Evolutionary conservation across 2,888 invertebrate species (phyloP), one percentile per base, ranked within the genome.

Genomic region (Papilio gigon): DNA sequence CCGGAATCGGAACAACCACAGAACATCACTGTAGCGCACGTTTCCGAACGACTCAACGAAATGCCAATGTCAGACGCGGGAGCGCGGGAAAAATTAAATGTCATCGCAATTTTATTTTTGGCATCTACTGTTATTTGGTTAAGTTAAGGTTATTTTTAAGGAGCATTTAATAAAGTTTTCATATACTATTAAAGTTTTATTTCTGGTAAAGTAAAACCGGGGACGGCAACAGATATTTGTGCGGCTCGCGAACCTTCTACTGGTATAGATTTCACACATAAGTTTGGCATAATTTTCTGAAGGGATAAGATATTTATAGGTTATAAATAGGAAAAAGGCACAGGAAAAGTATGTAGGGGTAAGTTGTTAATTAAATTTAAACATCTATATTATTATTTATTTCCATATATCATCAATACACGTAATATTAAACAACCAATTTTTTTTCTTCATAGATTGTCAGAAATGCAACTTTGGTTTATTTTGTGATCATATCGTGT

Each of bases 361-460:
- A 40, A 40, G 40, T 47, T 69, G 68, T 63, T 50, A 63, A 63
- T 63, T 14, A 63, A 47, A 63, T 4, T 37, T 14, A 17, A 56
- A 11, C 11, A 71, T 80, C 77, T 80, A 77, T 87, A 85, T 80
- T 82, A 85, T 88, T 84, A 88, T 88, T 89, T 88, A 89, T 88
- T 88, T 56, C 80, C 76, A 83, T 82, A 84, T 84, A 75, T 83
- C 76, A 75, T 83, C 76, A 84, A 84, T 85, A 86, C 85, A 85
- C 74, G 56, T 75, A 78, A 79, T 80, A 47, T 80, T 78, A 81
- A 83, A 85, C 85, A 86, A 85, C 84, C 84, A 78, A 27, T 50
- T 30, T 8, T 56, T n/a, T 53, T 27, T 53, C 27, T n/a, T n/a
- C n/a, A n/a, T 64, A 66, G 74, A 75, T 75, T 75, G 75, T 71